phyloP scores from a whole-genome alignment of 2,797 vertebrate species.

The Manis javanica region DNA sequence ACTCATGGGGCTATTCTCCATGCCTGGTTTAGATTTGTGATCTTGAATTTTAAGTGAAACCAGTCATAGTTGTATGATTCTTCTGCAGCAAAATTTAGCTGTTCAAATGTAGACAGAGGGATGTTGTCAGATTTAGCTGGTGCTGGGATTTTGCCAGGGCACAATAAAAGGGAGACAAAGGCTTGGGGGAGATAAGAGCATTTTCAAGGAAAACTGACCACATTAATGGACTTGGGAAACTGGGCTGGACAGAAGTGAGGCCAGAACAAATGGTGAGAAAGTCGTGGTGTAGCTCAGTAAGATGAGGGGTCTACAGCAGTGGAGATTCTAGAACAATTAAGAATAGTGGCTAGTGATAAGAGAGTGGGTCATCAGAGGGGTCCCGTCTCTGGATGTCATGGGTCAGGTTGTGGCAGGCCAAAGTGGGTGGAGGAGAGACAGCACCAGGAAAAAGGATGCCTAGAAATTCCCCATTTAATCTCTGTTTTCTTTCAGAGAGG shows the following conservation, averaged over 20 bases:
- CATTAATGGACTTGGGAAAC: neutral
- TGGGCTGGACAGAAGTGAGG: neutral
- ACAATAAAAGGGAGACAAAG: neutral
- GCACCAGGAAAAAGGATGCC: neutral
- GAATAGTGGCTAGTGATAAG: neutral
- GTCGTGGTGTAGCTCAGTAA: neutral
- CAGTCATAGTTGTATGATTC: neutral
- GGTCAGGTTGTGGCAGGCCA: neutral
- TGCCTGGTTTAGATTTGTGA: neutral
- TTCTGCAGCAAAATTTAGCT: neutral
- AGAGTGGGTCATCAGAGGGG: neutral
- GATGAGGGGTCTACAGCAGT: neutral
- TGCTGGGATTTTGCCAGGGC: neutral
- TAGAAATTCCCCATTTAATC: neutral
- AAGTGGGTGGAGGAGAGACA: neutral
- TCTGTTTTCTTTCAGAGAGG: slow-evolving; percentile 87
- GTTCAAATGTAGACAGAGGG: neutral
- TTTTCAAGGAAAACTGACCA: neutral
- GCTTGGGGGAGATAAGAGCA: neutral
- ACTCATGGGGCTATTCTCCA: neutral
- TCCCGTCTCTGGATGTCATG: neutral
- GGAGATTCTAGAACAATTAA: neutral
- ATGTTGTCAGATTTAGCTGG: neutral
- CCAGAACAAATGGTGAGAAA: neutral
- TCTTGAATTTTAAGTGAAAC: neutral